A percentile compares a stretch with the other conserved stretches of the same genome.
Conservation (phyloP, 2,113 vertebrate genomes). For the Azemiops feae region DNA sequence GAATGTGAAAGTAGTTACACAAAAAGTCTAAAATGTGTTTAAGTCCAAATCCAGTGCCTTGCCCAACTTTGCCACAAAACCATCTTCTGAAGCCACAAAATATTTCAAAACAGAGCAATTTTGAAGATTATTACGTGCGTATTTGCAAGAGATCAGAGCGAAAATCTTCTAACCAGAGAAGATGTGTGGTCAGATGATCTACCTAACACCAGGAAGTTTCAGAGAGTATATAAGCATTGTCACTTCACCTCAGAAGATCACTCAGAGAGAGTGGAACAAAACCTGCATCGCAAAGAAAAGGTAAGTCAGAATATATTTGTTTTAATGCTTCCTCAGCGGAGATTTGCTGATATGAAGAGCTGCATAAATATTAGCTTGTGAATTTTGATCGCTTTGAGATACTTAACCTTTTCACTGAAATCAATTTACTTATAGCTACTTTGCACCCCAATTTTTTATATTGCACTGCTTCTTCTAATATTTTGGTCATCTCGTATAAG, state of each 20-base stretch:
- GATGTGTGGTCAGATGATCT: background rate
- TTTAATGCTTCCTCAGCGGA: background rate
- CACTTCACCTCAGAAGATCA: background rate
- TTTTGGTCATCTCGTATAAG: background rate
- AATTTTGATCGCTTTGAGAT: background rate
- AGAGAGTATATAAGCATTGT: background rate
- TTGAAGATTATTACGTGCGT: background rate
- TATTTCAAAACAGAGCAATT: background rate
- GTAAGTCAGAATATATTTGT: background rate
- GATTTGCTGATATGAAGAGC: background rate
- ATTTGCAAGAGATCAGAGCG: background rate
- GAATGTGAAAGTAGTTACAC: background rate
- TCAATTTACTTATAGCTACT: background rate
- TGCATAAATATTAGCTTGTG: background rate
- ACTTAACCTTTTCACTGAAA: background rate
- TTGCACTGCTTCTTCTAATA: background rate
- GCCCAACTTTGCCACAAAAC: background rate
- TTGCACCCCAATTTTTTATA: background rate
- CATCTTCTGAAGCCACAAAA: background rate
- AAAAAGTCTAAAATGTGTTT: background rate
- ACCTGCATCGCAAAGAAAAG: background rate
- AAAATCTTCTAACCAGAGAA: background rate
- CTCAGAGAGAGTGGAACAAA: background rate
- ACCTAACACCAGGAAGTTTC: conserved; percentile 2
- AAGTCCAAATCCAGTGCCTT: background rate